phyloP scores from a whole-genome alignment of 2,113 vertebrate genomes.

The Odontophorus gujanensis region DNA sequence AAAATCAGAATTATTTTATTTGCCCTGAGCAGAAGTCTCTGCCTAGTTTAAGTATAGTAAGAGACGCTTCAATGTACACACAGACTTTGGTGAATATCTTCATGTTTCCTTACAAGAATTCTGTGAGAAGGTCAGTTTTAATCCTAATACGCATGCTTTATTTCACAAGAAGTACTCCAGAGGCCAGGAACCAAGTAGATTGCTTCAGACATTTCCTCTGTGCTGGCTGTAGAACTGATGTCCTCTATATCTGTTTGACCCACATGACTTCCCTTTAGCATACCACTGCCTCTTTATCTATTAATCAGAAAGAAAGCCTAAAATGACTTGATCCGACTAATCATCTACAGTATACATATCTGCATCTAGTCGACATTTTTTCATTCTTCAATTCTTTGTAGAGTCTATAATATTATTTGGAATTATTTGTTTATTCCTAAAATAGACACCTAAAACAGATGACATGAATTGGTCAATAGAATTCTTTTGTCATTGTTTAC shows the following conservation, averaged over 20 bases:
- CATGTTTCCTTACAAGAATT: neutral
- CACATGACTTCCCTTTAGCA: neutral
- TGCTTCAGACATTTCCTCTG: neutral
- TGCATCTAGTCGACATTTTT: neutral
- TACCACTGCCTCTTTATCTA: neutral
- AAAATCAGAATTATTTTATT: neutral
- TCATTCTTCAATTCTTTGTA: neutral
- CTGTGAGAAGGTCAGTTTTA: neutral
- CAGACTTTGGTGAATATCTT: neutral
- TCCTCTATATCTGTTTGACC: neutral
- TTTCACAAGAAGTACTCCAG: neutral
- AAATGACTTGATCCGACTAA: neutral
- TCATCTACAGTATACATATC: constrained; percentile 14
- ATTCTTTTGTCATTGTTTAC: neutral
- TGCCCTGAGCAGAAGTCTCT: neutral
- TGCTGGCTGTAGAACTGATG: neutral
- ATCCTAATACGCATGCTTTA: neutral
- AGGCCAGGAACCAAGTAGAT: neutral
- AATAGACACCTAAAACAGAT: neutral
- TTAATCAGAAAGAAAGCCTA: neutral
- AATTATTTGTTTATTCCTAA: neutral
- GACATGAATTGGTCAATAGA: neutral
- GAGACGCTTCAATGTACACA: neutral
- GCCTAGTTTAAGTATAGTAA: neutral
- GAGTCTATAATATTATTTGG: neutral